Percentiles rank a stretch among this genome's conserved stretches.
phyloP scores from a whole-genome alignment of 2,797 vertebrate species.

The Phalanger gymnotis region DNA sequence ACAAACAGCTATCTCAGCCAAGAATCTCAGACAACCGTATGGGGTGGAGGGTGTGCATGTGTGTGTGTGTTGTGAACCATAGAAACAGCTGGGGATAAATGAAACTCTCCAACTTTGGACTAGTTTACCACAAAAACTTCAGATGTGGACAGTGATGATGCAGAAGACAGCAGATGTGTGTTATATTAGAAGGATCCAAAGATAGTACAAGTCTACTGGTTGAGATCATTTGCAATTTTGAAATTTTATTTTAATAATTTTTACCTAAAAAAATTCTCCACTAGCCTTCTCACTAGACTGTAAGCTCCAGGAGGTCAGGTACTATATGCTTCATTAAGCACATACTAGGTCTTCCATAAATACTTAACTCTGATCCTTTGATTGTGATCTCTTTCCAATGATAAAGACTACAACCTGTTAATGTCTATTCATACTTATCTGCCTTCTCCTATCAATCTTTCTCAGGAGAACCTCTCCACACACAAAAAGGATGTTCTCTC shows the following conservation, averaged over 20 bases:
- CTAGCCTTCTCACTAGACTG: not conserved
- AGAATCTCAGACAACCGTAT: constrained; percentile 72
- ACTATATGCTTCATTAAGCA: constrained; percentile 35
- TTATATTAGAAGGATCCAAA: not conserved
- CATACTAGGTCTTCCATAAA: not conserved
- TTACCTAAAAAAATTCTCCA: not conserved
- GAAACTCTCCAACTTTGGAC: constrained; percentile 72
- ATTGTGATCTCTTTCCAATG: not conserved
- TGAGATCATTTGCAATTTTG: not conserved
- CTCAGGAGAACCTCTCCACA: not conserved
- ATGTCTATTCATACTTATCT: not conserved
- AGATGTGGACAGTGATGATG: constrained; percentile 47
- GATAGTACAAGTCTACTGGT: not conserved
- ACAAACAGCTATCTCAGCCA: constrained; percentile 79
- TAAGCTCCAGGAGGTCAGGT: constrained; percentile 11
- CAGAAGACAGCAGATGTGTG: constrained; percentile 1
- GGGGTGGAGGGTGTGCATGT: not conserved
- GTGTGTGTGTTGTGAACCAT: constrained; percentile 75
- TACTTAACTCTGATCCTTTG: not conserved
- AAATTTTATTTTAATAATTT: not conserved
- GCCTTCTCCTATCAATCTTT: not conserved
- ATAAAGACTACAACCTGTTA: not conserved
- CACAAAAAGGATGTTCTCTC: not conserved
- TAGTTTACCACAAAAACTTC: constrained; percentile 68
- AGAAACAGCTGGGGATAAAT: constrained; percentile 79